A percentile compares a stretch with the other conserved stretches of the same genome.
These are phyloP conservation scores for Scomber colias DNA, from an alignment of 2,113 vertebrate species.

Conservation along the genomic window DNA sequence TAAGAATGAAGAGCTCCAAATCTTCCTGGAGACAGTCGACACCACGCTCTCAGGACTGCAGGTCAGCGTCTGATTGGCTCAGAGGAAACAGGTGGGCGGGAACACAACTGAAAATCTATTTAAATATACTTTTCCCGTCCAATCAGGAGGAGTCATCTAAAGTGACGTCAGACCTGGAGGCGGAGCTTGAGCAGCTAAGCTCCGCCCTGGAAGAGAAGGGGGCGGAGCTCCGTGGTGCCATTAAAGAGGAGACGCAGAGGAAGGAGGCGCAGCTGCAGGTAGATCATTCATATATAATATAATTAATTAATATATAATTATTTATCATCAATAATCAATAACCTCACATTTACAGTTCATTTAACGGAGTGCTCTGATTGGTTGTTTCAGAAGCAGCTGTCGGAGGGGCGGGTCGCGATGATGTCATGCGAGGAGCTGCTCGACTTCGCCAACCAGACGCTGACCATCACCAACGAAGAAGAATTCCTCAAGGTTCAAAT, in stretches of 20 bases:
- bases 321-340: too few species aligned
- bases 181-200: conserved; percentile 91
- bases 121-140: neutral
- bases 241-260: conserved; percentile 88
- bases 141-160: conserved; percentile 89
- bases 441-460: conserved; percentile 87
- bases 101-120: neutral
- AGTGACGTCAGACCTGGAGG: conserved; percentile 90
- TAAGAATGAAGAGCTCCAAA: conserved; percentile 95
- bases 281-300: neutral
- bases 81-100: neutral
- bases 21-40: conserved; percentile 91
- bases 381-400: conserved; percentile 86
- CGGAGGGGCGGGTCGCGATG: conserved; percentile 88
- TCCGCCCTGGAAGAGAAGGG: conserved; percentile 90
- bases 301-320: neutral
- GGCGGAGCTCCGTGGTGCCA: conserved; percentile 86
- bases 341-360: too few species aligned
- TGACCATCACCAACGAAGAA: conserved; percentile 88
- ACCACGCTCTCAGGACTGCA: conserved; percentile 88
- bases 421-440: conserved; percentile 91
- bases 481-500: conserved; percentile 88
- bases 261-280: conserved; percentile 94
- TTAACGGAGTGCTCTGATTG: too few species aligned
- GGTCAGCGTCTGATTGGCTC: conserved; percentile 80